phyloP scores from a whole-genome alignment of 2,888 invertebrate species.

The Marasmarcha lunaedactyla region DNA sequence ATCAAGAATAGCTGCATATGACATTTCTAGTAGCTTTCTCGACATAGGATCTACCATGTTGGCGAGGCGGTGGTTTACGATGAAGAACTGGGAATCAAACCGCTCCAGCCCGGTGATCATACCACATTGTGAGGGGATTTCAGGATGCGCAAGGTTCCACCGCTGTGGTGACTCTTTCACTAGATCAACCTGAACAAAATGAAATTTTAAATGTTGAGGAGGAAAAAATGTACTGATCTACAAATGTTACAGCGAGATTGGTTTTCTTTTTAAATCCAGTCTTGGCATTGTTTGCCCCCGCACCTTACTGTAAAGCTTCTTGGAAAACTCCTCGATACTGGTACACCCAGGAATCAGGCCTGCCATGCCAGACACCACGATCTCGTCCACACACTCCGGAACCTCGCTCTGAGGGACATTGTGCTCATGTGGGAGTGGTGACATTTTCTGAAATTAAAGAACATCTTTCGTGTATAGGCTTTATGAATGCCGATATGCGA shows the following conservation, averaged over 20 bases:
- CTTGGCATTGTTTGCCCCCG: no score
- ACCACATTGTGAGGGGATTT: conserved; percentile 74
- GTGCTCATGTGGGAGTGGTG: no score
- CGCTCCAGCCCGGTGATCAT: conserved; percentile 70
- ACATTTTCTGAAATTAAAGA: no score
- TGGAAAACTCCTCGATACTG: conserved; percentile 69
- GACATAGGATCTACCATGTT: conserved; percentile 74
- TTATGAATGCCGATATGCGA: no score
- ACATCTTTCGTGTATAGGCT: no score
- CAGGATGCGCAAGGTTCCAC: conserved; percentile 73
- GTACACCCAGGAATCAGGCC: conserved; percentile 74
- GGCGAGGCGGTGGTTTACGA: conserved; percentile 73
- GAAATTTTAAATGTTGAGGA: conserved; percentile 11
- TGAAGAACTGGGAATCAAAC: conserved; percentile 78
- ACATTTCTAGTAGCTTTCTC: conserved; percentile 75
- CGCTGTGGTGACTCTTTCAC: conserved; percentile 74
- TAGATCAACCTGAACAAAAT: conserved; percentile 79
- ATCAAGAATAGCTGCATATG: conserved; percentile 77
- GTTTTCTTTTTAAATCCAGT: background rate
- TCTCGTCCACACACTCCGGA: conserved; percentile 29
- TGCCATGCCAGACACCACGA: conserved; percentile 67
- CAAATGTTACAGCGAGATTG: no score
- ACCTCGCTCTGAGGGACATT: no score
- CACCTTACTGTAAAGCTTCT: conserved; percentile 69
- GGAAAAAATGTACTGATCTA: background rate